phyloP scores from a whole-genome alignment of 2,888 invertebrate species.

The Osedax frankpressi region DNA sequence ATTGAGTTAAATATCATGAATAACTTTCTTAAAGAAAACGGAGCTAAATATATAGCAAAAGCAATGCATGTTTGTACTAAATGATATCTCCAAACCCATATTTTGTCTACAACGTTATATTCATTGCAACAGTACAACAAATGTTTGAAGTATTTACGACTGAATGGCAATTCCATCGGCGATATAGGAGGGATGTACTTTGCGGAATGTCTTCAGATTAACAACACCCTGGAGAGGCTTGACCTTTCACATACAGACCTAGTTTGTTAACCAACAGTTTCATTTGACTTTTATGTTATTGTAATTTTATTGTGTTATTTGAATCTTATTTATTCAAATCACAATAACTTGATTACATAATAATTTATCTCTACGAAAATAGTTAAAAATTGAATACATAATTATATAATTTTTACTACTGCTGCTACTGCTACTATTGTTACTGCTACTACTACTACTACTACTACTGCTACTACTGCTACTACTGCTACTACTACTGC shows the following conservation, averaged over 20 bases:
- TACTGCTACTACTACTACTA: constrained; percentile 18
- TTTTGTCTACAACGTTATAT: too few species aligned
- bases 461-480: constrained; percentile 17
- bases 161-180: constrained; percentile 45
- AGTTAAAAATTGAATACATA: too few species aligned
- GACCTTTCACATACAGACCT: constrained; percentile 42
- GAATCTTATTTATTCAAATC: too few species aligned
- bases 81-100: too few species aligned
- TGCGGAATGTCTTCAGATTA: constrained; percentile 43
- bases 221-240: constrained; percentile 35
- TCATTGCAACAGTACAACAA: constrained; percentile 36
- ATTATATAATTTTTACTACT: constrained; percentile 12
- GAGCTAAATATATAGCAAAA: constrained; percentile 38
- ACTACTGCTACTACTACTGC: constrained; percentile 14
- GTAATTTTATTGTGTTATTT: too few species aligned
- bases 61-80: constrained; percentile 25
- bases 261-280: too few species aligned
- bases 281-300: too few species aligned
- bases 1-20: constrained; percentile 42
- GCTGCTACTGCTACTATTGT: constrained; percentile 16
- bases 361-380: too few species aligned
- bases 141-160: constrained; percentile 32
- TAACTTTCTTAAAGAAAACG: constrained; percentile 42
- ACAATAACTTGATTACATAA: too few species aligned
- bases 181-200: constrained; percentile 45